Conservation (phyloP, 1,140 invertebrate species). For the Hetaerina americana region DNA sequence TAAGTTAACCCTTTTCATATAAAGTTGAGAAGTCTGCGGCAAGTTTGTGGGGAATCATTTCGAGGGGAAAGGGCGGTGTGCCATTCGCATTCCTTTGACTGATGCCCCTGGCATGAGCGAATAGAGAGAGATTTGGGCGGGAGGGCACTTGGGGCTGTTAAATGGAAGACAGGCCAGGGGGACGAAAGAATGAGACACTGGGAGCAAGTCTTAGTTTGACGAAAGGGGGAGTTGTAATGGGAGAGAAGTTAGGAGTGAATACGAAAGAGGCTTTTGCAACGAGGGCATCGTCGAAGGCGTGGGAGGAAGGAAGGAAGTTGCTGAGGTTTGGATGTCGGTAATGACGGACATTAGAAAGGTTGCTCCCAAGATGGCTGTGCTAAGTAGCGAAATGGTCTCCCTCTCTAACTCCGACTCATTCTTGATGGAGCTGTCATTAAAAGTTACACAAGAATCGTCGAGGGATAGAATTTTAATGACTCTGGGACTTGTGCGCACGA, state of each 20-base stretch:
- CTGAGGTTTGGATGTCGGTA: not conserved
- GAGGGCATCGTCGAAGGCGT: too few relatives aligned
- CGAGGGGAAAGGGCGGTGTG: too few relatives aligned
- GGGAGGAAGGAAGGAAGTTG: not conserved
- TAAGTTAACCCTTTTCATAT: too few relatives aligned
- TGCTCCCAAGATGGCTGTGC: not conserved
- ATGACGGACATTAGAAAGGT: not conserved
- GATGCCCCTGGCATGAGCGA: too few relatives aligned
- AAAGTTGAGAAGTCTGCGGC: too few relatives aligned
- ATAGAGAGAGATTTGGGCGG: too few relatives aligned
- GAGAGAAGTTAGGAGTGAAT: not conserved
- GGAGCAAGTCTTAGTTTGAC: too few relatives aligned
- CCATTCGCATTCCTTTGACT: too few relatives aligned
- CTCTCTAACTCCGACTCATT: not conserved
- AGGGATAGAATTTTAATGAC: not conserved
- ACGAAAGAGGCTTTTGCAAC: not conserved
- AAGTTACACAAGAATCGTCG: not conserved
- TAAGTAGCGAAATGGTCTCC: not conserved
- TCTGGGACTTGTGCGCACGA: not conserved
- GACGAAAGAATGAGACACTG: too few relatives aligned
- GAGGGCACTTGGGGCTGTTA: too few relatives aligned
- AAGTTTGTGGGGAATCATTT: too few relatives aligned
- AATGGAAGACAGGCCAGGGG: too few relatives aligned
- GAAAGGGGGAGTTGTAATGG: not conserved
- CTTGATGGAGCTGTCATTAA: not conserved